Evolutionary conservation across 2,113 vertebrate species (phyloP).

Genomic region (Callithrix jacchus): DNA sequence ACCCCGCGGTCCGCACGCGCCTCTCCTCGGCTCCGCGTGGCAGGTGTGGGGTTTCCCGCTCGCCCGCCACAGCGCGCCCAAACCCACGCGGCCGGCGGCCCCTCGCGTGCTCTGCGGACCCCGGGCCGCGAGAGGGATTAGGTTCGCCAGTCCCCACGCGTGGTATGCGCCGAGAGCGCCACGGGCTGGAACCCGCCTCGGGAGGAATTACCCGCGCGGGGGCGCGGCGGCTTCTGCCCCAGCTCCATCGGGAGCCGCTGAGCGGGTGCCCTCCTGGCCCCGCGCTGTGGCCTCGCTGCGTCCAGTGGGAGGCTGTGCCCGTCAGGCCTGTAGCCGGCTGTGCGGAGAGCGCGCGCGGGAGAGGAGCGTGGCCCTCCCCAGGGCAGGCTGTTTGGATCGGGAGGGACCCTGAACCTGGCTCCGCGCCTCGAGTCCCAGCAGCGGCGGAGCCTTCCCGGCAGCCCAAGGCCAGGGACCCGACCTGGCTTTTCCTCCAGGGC

Average conservation of each 20-base stretch:
- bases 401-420: background rate
- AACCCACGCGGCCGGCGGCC: background rate
- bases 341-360: background rate
- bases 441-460: background rate
- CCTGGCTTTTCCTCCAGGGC: background rate
- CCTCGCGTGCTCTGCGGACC: background rate
- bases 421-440: background rate
- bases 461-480: background rate
- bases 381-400: background rate
- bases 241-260: background rate
- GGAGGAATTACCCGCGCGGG: no score
- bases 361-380: background rate
- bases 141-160: background rate
- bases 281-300: background rate
- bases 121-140: background rate
- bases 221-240: background rate
- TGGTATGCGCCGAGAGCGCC: background rate
- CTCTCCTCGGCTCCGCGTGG: background rate
- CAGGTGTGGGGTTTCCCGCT: background rate
- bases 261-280: background rate
- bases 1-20: constrained; percentile 22
- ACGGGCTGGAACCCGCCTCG: background rate
- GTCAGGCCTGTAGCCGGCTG: background rate
- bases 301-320: background rate
- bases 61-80: rapidly evolving